Base-by-base conservation (phyloP, 2,797 vertebrate genomes). In the Gallirallus australis region DNA sequence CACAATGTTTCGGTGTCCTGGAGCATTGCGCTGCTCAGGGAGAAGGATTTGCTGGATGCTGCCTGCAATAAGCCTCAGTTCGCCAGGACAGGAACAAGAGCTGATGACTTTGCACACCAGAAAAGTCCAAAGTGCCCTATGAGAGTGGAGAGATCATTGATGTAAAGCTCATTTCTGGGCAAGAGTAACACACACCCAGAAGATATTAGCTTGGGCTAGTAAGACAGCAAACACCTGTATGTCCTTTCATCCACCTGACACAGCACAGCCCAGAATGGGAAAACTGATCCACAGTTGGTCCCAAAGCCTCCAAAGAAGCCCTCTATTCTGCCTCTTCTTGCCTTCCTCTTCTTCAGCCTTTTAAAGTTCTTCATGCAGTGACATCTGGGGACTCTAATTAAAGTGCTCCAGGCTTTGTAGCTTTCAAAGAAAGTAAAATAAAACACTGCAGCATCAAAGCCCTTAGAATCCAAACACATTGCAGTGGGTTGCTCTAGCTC, bases 21-120 rank as follows among this genome's bases (percentile, higher is more conserved):
- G 15, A 68, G 37, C 59, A 57, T 1, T 6, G 37, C 1, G 1
- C 33, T 40, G 48, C 68, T 12, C 2, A 0, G n/a, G 17, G 11
- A 57, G 20, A 64, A 56, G 40, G 23, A 16, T 82, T 84, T 81
- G 61, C 45, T 4, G 0, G 2, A 20, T n/a, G 14, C 77, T 84
- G 63, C 50, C 53, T 64, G 28, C 37, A 78, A 21, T 12, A 33
- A 73, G 53, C 39, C 25, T 48, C 66, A 28, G n/a, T 60, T 76
- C 47, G 27, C 15, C 35, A 21, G 21, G 19, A 37, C 14, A 54
- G 37, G 56, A 59, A 19, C 4, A 1, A 79, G 17, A 90, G 27
- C 21, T 27, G 31, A 39, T 37, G 18, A 42, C 60, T 59, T 35
- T 65, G n/a, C 33, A 59, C n/a, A 59, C 31, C 39, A 64, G 27